A percentile compares a stretch with the other conserved stretches of the same genome.
These are phyloP conservation scores for Empis livida DNA, from an alignment of 2,888 invertebrate species.

Conservation along the genomic window DNA sequence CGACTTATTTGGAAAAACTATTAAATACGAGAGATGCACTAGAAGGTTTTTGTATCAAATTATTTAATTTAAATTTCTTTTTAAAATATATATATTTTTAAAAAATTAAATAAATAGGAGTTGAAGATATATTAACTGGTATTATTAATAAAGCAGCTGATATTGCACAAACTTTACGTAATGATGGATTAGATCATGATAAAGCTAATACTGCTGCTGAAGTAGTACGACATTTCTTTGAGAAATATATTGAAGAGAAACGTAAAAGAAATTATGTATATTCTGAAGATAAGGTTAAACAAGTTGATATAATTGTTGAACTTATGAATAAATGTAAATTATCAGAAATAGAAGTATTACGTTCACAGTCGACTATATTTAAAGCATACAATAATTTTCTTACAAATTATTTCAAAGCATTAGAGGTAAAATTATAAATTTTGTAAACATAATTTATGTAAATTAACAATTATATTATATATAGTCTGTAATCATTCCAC, in stretches of 20 bases:
- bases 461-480: too few species aligned
- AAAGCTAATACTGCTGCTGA: constrained; percentile 22
- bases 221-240: constrained; percentile 28
- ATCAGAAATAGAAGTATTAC: constrained; percentile 22
- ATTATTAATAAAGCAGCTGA: constrained; percentile 25
- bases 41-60: neutral
- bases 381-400: constrained; percentile 29
- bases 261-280: constrained; percentile 19
- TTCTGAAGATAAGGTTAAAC: constrained; percentile 21
- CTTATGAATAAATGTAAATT: constrained; percentile 26
- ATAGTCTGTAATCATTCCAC: too few species aligned
- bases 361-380: constrained; percentile 25
- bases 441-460: too few species aligned
- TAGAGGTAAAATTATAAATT: neutral
- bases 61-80: neutral
- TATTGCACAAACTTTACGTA: constrained; percentile 23
- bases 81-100: neutral
- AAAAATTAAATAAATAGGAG: constrained; percentile 14
- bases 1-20: constrained; percentile 53
- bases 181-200: constrained; percentile 19
- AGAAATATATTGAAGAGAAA: constrained; percentile 24
- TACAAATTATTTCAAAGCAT: constrained; percentile 24
- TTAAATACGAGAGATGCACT: constrained; percentile 47
- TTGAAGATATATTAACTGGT: constrained; percentile 23
- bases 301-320: constrained; percentile 26